These are phyloP conservation scores for Apamea monoglypha DNA, from an alignment of 2,888 invertebrate species.

Conservation along the genomic window DNA sequence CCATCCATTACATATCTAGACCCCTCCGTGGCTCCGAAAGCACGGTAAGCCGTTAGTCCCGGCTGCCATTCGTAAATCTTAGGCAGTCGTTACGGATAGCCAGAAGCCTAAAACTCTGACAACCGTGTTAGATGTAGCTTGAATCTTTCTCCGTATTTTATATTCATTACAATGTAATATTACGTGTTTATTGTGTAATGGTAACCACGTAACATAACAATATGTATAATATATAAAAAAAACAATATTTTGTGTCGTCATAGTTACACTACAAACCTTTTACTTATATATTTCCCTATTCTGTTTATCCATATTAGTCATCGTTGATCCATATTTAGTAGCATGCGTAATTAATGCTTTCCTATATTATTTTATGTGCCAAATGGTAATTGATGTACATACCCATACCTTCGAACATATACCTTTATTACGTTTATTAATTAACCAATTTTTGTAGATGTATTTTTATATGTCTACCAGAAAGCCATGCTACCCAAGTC, in stretches of 20 bases:
- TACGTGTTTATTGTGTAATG: constrained; percentile 18
- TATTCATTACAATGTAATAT: background rate
- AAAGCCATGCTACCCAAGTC: background rate
- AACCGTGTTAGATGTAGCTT: background rate
- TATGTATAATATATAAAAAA: background rate
- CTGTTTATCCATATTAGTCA: background rate
- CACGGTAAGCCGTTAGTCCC: background rate
- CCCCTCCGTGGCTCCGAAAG: background rate
- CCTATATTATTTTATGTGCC: background rate
- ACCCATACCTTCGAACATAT: background rate
- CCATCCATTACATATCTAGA: background rate
- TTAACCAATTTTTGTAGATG: background rate
- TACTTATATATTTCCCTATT: constrained; percentile 9
- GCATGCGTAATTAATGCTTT: background rate
- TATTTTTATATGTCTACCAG: background rate
- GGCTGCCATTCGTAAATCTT: background rate
- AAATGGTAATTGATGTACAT: background rate
- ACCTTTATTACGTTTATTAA: background rate
- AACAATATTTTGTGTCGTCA: background rate
- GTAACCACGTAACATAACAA: background rate
- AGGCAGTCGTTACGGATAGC: background rate
- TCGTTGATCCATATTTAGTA: background rate
- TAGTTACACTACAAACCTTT: background rate
- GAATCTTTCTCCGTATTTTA: background rate
- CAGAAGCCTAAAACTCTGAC: background rate